Conservation (phyloP, 1,140 invertebrate genomes). For the Neocloeon triangulifer region DNA sequence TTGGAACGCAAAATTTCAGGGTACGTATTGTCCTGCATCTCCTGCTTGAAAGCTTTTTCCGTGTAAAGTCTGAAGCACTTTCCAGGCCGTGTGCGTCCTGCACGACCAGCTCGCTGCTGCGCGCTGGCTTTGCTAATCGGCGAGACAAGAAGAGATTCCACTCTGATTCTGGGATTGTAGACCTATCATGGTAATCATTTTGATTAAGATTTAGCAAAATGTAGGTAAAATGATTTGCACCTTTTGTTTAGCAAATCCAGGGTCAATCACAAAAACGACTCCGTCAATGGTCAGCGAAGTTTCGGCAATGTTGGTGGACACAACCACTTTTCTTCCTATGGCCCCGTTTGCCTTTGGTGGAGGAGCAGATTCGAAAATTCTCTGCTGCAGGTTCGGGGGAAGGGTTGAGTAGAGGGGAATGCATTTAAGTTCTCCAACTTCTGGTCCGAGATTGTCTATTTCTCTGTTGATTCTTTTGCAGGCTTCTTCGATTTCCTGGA, state of each 20-base stretch:
- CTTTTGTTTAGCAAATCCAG: slow-evolving; percentile 99
- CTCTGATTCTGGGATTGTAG: slow-evolving; percentile 90
- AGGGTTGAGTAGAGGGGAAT: slow-evolving; percentile 97
- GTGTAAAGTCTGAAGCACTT: slow-evolving; percentile 98
- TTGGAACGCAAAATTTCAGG: slow-evolving; percentile 96
- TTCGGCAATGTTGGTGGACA: slow-evolving; percentile 98
- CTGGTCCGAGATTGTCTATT: slow-evolving; percentile 87
- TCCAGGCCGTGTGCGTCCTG: slow-evolving; percentile 87
- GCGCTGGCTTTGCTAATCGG: slow-evolving; percentile 99
- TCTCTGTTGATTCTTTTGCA: slow-evolving; percentile 95
- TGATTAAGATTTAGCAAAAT: too few relatives aligned
- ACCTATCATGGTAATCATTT: too few relatives aligned
- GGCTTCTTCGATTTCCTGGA: slow-evolving; percentile 94
- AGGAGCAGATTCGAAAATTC: slow-evolving; percentile 91
- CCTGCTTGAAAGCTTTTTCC: slow-evolving; percentile 94
- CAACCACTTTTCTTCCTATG: slow-evolving; percentile 86
- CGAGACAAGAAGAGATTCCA: slow-evolving; percentile 92
- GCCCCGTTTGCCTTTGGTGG: slow-evolving; percentile 82
- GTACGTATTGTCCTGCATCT: slow-evolving; percentile 99
- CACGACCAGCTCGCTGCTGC: slow-evolving; percentile 91
- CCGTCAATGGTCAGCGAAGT: slow-evolving; percentile 98
- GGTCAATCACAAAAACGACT: slow-evolving; percentile 99
- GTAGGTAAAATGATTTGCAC: too few relatives aligned
- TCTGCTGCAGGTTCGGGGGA: slow-evolving; percentile 90
- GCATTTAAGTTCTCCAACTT: slow-evolving; percentile 93